Base-by-base conservation (phyloP, 2,797 vertebrate species). In the Lepus oiostolus region DNA sequence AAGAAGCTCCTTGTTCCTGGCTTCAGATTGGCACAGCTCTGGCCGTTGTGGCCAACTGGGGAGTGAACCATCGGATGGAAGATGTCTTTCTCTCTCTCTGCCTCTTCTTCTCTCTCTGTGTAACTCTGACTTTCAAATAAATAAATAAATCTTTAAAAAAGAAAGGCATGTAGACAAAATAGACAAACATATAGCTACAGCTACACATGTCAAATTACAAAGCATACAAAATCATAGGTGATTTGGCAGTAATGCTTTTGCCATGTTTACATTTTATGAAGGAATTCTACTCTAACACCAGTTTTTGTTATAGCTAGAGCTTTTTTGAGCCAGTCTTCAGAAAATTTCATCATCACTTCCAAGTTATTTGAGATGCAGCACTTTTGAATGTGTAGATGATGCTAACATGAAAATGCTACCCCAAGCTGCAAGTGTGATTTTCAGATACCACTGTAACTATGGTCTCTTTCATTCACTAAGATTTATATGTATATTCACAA, bases 191-290 rank as follows among this genome's bases (percentile, higher is more conserved):
- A 13, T 72, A 92, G 14, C 63, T 77, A 77, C 1, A 35, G 28
- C 32, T 10, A 52, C 2, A 72, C 10, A 72, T 4, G 16, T 77
- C 70, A 87, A 94, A 68, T 75, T 8, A n/a, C 11, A 75, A 67
- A n/a, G 30, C 8, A 67, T 47, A 32, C 22, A 81, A 82, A 84
- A 67, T 28, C 54, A 77, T 5, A 58, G 2, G 13, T 85, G 79
- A 88, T 72, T 85, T 65, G 63, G 21, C 91, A 77, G 76, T 11
- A 26, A 79, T 72, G 50, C 4, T 42, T 80, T 86, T 63, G 47
- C 30, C 26, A 58, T 84, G 79, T 89, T 74, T 32, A 21, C 67
- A 84, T 88, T 96, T 91, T 6, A 71, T n/a, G 62, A 76, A 92
- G 4, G n/a, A 85, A 75, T 80, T 93, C 79, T 79, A 88, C 80